Conservation (phyloP, 2,113 vertebrate genomes). For the Struthio camelus region DNA sequence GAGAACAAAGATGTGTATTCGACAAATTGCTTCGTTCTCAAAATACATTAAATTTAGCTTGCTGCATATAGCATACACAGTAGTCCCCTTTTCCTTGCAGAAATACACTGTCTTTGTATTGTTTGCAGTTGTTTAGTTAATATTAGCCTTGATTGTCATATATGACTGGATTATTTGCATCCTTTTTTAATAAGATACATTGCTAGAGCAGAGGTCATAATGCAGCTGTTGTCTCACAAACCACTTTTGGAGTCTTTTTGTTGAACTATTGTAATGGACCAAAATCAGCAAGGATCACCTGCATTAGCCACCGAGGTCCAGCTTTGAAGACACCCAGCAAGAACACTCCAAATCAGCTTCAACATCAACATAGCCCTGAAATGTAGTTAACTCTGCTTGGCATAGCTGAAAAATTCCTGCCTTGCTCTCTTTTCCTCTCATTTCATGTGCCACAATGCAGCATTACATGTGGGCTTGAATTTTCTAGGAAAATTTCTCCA, state of each 20-base stretch:
- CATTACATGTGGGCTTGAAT: not conserved
- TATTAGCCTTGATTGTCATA: not conserved
- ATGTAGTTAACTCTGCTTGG: not conserved
- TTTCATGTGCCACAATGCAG: not conserved
- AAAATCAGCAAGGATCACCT: not conserved
- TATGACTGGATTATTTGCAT: not conserved
- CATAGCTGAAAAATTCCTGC: not conserved
- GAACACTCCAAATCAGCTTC: not conserved
- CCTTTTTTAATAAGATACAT: not conserved
- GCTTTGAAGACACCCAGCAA: not conserved
- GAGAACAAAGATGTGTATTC: not conserved
- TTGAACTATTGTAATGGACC: not conserved
- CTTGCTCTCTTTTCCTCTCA: not conserved
- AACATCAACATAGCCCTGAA: not conserved
- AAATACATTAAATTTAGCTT: slow-evolving; percentile 1
- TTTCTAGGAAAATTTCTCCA: not conserved
- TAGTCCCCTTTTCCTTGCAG: not conserved
- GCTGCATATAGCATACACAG: not conserved
- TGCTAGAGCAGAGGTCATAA: not conserved
- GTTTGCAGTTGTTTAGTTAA: slow-evolving; percentile 5
- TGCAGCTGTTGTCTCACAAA: not conserved
- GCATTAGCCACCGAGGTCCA: not conserved
- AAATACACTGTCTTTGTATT: not conserved
- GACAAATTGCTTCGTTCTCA: slow-evolving; percentile 38
- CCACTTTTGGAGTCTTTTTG: not conserved